Conservation (phyloP, 2,113 vertebrate species). For the Hippopotamus amphibius region DNA sequence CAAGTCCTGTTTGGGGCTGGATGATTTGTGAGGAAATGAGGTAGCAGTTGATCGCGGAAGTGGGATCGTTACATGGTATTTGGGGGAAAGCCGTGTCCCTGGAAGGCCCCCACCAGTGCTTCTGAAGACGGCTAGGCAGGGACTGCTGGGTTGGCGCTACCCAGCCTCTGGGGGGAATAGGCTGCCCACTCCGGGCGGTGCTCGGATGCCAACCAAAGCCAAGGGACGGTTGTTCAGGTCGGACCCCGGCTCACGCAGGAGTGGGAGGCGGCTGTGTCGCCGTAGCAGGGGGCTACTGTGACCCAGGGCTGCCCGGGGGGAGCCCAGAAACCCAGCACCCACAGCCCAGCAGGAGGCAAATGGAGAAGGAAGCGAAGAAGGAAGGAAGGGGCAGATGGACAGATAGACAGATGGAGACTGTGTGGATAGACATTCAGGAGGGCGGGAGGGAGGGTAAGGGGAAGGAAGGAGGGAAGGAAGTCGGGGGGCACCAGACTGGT, state of each 20-base stretch:
- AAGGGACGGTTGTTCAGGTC: background rate
- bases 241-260: background rate
- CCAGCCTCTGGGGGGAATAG: background rate
- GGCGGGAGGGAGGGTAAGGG: fast-evolving
- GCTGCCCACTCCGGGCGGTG: fast-evolving
- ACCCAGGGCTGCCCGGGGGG: background rate
- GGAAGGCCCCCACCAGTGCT: slow-evolving; percentile 66
- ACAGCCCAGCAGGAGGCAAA: background rate
- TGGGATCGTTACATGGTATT: slow-evolving; percentile 65
- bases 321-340: background rate
- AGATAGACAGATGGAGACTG: background rate
- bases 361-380: background rate
- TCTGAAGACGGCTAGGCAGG: slow-evolving; percentile 57
- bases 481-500: background rate
- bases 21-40: slow-evolving; percentile 74
- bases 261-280: fast-evolving
- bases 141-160: fast-evolving
- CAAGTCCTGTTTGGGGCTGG: slow-evolving; percentile 74
- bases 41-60: slow-evolving; percentile 61
- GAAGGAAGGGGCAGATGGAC: background rate
- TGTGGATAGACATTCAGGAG: too few species aligned
- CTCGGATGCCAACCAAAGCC: background rate
- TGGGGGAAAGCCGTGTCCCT: slow-evolving; percentile 71
- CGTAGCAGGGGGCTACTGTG: fast-evolving
- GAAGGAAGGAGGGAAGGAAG: background rate